These are phyloP conservation scores for Schizothorax lantsangensis DNA, from an alignment of 2,797 vertebrate species.

Conservation along the genomic window DNA sequence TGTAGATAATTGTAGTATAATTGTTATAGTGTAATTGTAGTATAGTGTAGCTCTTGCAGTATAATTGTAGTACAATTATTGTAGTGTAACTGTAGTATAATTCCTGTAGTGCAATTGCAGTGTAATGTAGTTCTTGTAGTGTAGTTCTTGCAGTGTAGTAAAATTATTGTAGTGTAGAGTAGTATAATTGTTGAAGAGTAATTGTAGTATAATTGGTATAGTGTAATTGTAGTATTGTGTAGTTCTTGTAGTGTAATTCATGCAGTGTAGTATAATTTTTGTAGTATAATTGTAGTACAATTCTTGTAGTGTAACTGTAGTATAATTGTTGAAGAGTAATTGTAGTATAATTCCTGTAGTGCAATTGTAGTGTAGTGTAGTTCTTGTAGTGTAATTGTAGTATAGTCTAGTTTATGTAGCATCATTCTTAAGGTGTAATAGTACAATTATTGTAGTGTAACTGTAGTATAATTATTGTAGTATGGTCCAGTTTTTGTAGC, in stretches of 20 bases:
- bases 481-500: no score
- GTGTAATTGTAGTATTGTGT: background rate
- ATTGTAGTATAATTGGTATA: background rate
- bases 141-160: background rate
- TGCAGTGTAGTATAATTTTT: background rate
- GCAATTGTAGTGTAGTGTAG: no score
- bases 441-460: background rate
- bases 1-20: background rate
- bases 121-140: background rate
- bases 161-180: no score
- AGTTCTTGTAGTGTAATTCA: background rate
- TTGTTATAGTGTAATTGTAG: background rate
- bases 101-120: background rate
- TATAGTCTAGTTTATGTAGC: background rate
- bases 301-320: background rate
- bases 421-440: no score
- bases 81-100: background rate
- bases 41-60: accelerated
- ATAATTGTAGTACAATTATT: background rate
- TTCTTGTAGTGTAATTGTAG: no score
- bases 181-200: no score
- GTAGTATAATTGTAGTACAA: background rate
- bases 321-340: no score
- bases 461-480: background rate
- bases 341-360: no score